Percentiles rank a stretch among this genome's conserved stretches.
Evolutionary conservation across 2,797 vertebrate genomes (phyloP).

Genomic region (Eulemur albifrons): DNA sequence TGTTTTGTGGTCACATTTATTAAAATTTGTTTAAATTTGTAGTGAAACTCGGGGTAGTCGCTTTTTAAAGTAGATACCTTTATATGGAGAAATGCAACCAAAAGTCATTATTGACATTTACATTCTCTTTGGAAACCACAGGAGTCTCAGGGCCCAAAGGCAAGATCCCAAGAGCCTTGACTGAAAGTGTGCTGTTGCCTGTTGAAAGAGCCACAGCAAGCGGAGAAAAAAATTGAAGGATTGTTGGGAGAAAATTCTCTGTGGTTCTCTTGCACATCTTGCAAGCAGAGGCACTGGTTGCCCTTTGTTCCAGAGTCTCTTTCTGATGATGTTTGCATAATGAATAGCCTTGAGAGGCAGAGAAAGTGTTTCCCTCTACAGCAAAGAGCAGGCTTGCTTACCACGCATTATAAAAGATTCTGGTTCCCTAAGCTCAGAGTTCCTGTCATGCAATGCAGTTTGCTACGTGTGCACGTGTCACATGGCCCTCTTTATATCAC

Average conservation of each 20-base stretch:
- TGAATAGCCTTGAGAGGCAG: background rate
- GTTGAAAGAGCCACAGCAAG: background rate
- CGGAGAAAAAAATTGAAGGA: background rate
- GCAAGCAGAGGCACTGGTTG: background rate
- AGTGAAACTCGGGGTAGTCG: background rate
- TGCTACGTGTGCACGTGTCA: background rate
- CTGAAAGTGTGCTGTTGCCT: background rate
- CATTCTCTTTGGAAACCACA: background rate
- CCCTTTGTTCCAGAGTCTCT: background rate
- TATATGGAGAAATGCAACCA: background rate
- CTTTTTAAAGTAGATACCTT: constrained; percentile 9
- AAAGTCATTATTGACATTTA: constrained; percentile 12
- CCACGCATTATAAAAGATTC: background rate
- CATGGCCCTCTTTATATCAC: background rate
- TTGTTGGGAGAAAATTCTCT: background rate
- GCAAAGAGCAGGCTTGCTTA: background rate
- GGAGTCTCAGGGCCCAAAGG: background rate
- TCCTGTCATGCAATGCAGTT: background rate
- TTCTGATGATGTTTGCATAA: background rate
- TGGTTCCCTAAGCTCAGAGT: background rate
- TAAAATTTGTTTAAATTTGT: constrained; percentile 57
- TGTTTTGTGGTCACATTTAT: constrained; percentile 37
- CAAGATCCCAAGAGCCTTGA: background rate
- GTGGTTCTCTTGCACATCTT: background rate
- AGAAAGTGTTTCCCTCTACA: background rate